Evolutionary conservation across 1,140 invertebrate genomes (phyloP).

Genomic region (Heliconius hermathena): DNA sequence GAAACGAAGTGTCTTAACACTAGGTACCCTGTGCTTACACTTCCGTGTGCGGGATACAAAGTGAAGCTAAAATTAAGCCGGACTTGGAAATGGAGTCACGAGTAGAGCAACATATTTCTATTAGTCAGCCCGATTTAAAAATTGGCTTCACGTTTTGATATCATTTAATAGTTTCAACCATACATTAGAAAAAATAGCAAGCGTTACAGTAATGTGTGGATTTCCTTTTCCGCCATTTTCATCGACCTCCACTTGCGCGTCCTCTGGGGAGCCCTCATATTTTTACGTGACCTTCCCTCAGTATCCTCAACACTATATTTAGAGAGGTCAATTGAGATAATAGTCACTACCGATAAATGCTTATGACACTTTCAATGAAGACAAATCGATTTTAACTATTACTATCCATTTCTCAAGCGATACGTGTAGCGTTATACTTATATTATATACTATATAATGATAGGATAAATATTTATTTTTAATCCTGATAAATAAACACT

Average conservation of each 20-base stretch:
- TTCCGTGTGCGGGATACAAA: no score
- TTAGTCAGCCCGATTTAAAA: no score
- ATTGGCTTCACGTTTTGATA: no score
- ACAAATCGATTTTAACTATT: neutral
- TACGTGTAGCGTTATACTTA: neutral
- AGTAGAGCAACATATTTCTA: no score
- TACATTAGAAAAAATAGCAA: neutral
- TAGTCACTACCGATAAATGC: neutral
- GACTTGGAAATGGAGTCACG: no score
- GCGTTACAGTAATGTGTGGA: neutral
- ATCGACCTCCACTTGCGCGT: neutral
- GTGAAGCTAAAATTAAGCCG: no score
- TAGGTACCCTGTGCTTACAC: no score
- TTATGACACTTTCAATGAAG: neutral
- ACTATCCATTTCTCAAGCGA: neutral
- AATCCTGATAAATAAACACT: no score
- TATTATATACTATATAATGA: neutral
- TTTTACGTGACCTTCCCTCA: neutral
- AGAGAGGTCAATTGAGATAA: neutral
- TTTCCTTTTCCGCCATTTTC: neutral
- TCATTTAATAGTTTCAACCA: neutral
- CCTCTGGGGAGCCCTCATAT: constrained; percentile 1
- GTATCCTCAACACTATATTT: constrained; percentile 2
- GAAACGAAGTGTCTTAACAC: no score
- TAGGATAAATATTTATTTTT: no score